Percentiles rank a stretch among this genome's conserved stretches.
Conservation (phyloP, 2,797 vertebrate genomes). For the Pogoniulus pusillus region DNA sequence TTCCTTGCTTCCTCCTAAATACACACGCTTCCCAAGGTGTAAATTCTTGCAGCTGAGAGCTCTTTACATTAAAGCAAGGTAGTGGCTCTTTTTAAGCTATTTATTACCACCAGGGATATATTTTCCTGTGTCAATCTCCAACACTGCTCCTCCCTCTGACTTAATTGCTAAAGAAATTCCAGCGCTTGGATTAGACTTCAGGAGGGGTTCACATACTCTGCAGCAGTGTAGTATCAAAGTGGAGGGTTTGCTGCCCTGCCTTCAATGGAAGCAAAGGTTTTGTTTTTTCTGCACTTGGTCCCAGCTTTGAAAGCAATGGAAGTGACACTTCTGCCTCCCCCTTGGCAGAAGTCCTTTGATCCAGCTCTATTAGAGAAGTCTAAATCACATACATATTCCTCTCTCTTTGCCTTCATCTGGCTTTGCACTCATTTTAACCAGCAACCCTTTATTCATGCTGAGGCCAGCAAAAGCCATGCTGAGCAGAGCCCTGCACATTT, state of each 20-base stretch:
- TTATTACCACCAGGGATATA: not conserved
- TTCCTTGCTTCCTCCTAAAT: not conserved
- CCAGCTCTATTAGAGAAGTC: not conserved
- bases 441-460: not conserved
- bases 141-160: not conserved
- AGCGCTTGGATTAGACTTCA: not conserved
- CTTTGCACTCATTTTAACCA: not conserved
- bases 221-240: not conserved
- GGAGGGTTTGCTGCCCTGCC: not conserved
- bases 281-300: not conserved
- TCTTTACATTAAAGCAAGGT: not conserved
- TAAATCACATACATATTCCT: not conserved
- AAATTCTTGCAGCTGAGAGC: not conserved
- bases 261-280: not conserved
- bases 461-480: not conserved
- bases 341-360: slow-evolving; percentile 4
- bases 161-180: not conserved
- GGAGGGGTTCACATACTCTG: not conserved
- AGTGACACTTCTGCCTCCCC: not conserved
- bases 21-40: not conserved
- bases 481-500: not conserved
- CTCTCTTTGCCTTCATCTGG: not conserved
- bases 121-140: not conserved
- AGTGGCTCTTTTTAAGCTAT: not conserved
- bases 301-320: not conserved